Base-by-base conservation (phyloP, 2,113 vertebrate species). In the Phylloscopus trochilus region DNA sequence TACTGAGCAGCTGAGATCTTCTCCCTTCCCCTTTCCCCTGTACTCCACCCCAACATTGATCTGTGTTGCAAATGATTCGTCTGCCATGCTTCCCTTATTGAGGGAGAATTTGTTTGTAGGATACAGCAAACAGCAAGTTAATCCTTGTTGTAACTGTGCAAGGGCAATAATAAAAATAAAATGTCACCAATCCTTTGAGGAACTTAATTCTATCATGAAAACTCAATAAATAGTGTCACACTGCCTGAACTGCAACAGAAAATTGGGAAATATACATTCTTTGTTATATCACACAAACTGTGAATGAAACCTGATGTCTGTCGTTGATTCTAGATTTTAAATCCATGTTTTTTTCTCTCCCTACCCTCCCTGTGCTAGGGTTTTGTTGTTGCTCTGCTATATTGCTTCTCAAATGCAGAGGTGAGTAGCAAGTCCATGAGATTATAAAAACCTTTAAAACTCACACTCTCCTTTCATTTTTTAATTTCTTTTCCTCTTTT, bases 331-430 rank as follows among this genome's bases (percentile, higher is more conserved):
- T 39, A 2, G 47, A 33, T 35, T 66, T 67, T n/a, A 83, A 53
- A 77, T 37, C 5, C 9, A 39, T 58, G 21, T 3, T 37, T n/a
- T n/a, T 79, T 66, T 80, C 55, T 75, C 19, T 72, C 44, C 30
- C 8, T 90, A 7, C 6, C 17, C 3, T 85, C 23, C 16, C 30
- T 58, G 24, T 78, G 30, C 46, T 53, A 98, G 97, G 97, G 97
- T 37, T 98, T 97, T 87, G 89, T 98, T 67, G 97, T 98, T 0
- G 97, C 97, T 62, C 94, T 97, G 37, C 83, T 98, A 1, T 98
- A 98, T 63, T 98, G 97, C 69, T 98, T 98, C 93, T 97, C 97
- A 77, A 98, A 98, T 24, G 97, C 96, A 90, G 97, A 98, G 97
- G 97, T 98, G 84, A 97, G 97, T 96, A 78, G 13, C 22, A 62